phyloP scores from a whole-genome alignment of 2,888 invertebrate species.

The Sussaba pulchella region DNA sequence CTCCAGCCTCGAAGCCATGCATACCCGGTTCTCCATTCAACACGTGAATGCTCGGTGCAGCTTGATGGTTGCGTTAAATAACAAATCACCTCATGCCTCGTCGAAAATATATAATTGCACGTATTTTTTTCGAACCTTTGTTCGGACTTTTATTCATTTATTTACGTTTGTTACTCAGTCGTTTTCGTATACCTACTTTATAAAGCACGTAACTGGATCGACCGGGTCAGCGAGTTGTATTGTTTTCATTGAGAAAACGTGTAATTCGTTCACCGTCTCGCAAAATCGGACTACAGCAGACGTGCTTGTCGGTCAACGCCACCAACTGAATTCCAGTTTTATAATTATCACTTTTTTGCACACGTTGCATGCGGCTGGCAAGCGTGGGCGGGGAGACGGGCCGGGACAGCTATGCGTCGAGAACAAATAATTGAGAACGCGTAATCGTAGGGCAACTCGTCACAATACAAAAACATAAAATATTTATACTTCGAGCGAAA shows the following conservation, averaged over 20 bases:
- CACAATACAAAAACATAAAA: not conserved
- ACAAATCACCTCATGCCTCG: not conserved
- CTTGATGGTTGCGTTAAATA: slow-evolving; percentile 15
- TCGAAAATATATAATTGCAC: not conserved
- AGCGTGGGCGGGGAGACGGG: too few relatives aligned
- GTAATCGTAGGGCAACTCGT: not conserved
- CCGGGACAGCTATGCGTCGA: not conserved
- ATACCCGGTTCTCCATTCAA: not conserved
- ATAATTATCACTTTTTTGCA: not conserved
- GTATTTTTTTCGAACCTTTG: not conserved
- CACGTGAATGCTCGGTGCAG: not conserved
- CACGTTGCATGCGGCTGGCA: not conserved
- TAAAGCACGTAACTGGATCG: slow-evolving; percentile 1
- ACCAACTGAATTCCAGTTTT: not conserved
- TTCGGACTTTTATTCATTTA: not conserved
- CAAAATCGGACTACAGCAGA: not conserved
- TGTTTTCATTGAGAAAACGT: not conserved
- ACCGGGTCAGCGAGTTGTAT: slow-evolving; percentile 1
- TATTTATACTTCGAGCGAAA: not conserved
- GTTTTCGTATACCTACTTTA: not conserved
- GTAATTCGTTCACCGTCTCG: not conserved
- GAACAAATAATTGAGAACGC: not conserved
- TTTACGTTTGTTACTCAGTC: not conserved
- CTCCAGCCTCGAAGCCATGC: not conserved
- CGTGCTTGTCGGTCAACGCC: not conserved